Percentiles rank a stretch among this genome's conserved stretches.
Conservation (phyloP, 1,140 invertebrate genomes). For the Laupala kohalensis region DNA sequence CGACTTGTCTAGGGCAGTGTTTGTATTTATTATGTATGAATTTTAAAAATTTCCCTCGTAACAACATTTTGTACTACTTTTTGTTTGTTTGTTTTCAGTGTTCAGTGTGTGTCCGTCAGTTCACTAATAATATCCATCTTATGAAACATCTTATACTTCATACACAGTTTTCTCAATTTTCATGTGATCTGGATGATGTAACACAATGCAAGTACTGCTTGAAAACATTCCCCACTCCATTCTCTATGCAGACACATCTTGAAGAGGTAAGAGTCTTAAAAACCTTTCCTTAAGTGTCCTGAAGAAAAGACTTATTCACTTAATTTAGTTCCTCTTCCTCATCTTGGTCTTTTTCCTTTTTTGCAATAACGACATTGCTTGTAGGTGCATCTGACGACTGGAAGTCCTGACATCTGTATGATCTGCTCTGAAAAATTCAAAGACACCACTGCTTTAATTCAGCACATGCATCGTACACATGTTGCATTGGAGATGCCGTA, state of each 20-base stretch:
- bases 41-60: not conserved
- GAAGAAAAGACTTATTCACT: not conserved
- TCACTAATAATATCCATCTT: conserved; percentile 45
- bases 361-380: not conserved
- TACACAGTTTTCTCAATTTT: conserved; percentile 7
- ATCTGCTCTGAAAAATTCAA: conserved; percentile 25
- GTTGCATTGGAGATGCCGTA: conserved; percentile 66
- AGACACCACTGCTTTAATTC: conserved; percentile 32
- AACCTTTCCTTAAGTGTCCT: not conserved
- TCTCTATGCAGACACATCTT: conserved; percentile 18
- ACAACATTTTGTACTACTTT: not conserved
- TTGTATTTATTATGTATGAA: not conserved
- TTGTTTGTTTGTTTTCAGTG: conserved; percentile 29
- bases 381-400: conserved; percentile 2
- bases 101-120: conserved; percentile 38
- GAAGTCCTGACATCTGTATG: conserved; percentile 17
- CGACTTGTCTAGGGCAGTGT: not conserved
- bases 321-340: not conserved
- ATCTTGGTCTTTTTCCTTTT: not conserved
- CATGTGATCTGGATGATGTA: conserved; percentile 1
- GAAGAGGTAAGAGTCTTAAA: conserved; percentile 15
- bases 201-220: conserved; percentile 22
- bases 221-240: conserved; percentile 19
- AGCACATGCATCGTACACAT: conserved; percentile 64
- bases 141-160: conserved; percentile 48